phyloP scores from a whole-genome alignment of 2,113 vertebrate species.

The Phaethornis superciliosus region DNA sequence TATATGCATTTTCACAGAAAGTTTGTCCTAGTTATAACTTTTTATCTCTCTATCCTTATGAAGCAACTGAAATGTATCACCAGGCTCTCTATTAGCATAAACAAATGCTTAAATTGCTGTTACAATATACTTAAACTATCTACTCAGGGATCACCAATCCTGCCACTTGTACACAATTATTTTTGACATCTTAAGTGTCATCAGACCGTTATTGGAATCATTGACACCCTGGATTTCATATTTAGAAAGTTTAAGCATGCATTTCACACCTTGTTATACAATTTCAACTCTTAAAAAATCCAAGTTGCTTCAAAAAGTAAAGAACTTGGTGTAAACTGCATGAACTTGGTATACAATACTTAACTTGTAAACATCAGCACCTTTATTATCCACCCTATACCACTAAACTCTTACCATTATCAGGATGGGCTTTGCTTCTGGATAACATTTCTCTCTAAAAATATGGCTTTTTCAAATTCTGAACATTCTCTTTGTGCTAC shows the following conservation, averaged over 20 bases:
- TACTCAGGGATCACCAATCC: not conserved
- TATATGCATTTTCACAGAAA: not conserved
- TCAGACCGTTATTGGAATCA: not conserved
- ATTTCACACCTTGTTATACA: not conserved
- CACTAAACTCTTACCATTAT: not conserved
- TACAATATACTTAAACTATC: slow-evolving; percentile 3
- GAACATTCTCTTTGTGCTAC: not conserved
- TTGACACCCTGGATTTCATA: not conserved
- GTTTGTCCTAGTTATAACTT: not conserved
- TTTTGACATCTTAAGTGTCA: not conserved
- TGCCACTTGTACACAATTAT: not conserved
- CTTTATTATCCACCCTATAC: not conserved
- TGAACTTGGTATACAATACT: not conserved
- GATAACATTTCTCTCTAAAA: not conserved
- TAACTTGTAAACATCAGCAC: not conserved
- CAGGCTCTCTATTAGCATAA: not conserved
- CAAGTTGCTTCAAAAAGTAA: not conserved
- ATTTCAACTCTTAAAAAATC: not conserved
- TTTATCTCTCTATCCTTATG: not conserved
- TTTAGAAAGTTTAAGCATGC: not conserved
- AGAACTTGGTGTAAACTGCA: not conserved
- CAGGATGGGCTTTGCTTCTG: not conserved
- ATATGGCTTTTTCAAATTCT: not conserved
- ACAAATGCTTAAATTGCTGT: not conserved
- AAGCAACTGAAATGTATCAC: slow-evolving; percentile 1